Evolutionary conservation across 2,797 vertebrate genomes (phyloP).

Genomic region (Mormyrus hasselquistii): DNA sequence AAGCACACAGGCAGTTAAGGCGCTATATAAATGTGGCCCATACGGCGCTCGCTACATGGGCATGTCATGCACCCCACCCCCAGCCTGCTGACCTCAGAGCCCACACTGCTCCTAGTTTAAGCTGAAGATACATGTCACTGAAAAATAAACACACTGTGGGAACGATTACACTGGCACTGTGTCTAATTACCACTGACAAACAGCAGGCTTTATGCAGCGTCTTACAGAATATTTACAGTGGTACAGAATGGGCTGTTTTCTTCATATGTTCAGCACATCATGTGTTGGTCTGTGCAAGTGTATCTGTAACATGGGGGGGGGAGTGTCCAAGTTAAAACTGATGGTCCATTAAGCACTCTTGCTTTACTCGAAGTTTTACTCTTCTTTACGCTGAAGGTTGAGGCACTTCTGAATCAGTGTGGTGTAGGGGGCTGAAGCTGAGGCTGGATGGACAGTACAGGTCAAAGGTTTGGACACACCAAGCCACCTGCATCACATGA

Average conservation of each 20-base stretch:
- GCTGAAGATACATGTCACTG: not conserved
- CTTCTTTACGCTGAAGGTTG: not conserved
- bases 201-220: not conserved
- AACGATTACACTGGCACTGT: slow-evolving; percentile 22
- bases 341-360: not conserved
- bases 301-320: not conserved
- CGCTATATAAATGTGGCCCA: slow-evolving; percentile 33
- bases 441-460: not conserved
- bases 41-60: slow-evolving; percentile 45
- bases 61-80: not conserved
- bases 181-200: slow-evolving; percentile 28
- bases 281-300: not conserved
- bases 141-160: not conserved
- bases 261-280: not conserved
- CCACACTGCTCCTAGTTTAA: not conserved
- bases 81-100: slow-evolving; percentile 23
- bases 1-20: not conserved
- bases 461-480: not conserved
- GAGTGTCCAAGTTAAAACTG: not conserved
- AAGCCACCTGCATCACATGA: not conserved
- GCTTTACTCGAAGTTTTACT: not conserved
- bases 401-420: not conserved
- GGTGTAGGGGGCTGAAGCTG: not conserved
- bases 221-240: not conserved
- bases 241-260: not conserved